Conservation (phyloP, 2,113 vertebrate species). For the Tragelaphus strepsiceros region DNA sequence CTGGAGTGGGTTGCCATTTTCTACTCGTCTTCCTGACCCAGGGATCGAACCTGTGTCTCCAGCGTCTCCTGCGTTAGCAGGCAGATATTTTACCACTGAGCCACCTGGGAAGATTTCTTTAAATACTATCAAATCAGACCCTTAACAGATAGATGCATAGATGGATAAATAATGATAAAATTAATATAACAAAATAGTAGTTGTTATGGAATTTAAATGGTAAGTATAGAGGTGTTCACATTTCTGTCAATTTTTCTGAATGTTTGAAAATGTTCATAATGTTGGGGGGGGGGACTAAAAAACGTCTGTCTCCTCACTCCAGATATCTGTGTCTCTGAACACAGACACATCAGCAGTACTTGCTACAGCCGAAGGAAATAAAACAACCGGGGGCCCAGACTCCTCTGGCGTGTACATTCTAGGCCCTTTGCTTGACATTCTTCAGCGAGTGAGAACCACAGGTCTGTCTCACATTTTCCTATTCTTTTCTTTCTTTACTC, state of each 20-base stretch:
- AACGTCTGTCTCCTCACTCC: not conserved
- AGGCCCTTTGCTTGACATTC: not conserved
- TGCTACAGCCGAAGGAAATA: not conserved
- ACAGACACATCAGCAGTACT: not conserved
- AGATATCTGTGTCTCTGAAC: not conserved
- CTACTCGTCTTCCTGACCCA: not conserved
- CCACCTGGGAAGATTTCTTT: not conserved
- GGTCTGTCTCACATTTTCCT: not conserved
- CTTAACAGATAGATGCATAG: not conserved
- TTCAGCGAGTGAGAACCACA: not conserved
- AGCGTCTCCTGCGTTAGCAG: not conserved
- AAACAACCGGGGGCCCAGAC: not conserved
- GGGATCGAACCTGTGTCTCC: not conserved
- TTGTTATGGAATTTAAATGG: not conserved
- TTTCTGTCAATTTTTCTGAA: not conserved
- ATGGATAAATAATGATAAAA: not conserved
- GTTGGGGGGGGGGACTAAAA: not conserved
- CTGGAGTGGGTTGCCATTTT: not conserved
- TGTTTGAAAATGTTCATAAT: not conserved
- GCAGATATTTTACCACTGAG: not conserved
- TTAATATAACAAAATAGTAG: not conserved
- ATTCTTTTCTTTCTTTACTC: not conserved
- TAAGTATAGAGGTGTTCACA: not conserved
- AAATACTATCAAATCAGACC: not conserved
- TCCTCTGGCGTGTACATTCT: not conserved